Evolutionary conservation across 2,797 vertebrate species (phyloP).

Genomic region (Cuculus canorus): DNA sequence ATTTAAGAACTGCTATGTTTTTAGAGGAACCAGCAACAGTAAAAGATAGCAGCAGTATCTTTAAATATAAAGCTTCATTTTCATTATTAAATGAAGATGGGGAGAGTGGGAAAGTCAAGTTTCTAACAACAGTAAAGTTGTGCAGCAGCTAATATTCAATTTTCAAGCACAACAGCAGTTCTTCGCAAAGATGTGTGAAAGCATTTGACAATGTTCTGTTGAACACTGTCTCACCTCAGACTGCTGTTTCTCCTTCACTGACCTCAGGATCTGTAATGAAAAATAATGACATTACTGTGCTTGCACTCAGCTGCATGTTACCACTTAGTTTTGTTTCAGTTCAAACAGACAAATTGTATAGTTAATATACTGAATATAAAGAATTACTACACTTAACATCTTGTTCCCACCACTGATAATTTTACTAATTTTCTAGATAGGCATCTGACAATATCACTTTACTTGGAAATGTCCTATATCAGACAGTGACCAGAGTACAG

Average conservation of each 20-base stretch:
- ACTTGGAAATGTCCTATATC: neutral
- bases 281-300: neutral
- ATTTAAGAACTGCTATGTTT: neutral
- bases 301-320: neutral
- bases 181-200: neutral
- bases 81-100: neutral
- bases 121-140: neutral
- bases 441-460: neutral
- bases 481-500: neutral
- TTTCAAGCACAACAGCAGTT: neutral
- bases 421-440: neutral
- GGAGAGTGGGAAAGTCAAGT: neutral
- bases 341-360: neutral
- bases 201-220: neutral
- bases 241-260: neutral
- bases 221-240: neutral
- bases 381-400: neutral
- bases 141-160: neutral
- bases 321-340: neutral
- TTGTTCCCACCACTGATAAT: neutral
- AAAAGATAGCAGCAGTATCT: neutral
- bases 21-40: neutral
- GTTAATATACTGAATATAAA: neutral
- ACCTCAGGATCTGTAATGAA: constrained; percentile 4
- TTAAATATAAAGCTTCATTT: neutral